Base-by-base conservation (phyloP, 2,797 vertebrate species). In the Sebastes iracundus region DNA sequence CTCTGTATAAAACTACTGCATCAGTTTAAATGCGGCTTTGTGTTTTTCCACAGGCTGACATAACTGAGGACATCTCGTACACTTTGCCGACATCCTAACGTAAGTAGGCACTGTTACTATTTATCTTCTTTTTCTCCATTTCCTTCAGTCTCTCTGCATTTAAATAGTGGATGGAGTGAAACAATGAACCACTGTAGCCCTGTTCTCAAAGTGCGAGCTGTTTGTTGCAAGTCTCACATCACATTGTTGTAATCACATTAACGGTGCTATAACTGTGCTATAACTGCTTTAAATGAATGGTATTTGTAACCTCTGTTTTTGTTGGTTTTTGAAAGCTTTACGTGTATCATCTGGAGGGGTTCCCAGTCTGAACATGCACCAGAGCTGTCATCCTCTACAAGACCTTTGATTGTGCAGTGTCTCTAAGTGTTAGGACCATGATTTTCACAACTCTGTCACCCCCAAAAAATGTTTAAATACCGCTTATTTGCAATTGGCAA, bases 21-120 rank as follows among this genome's bases (percentile, higher is more conserved):
- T 66, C 1, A 35, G 25, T 69, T 53, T 22, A 13, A 59, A 70
- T 27, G 1, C 22, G 2, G 56, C 27, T 79, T 22, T 76, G 33
- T 81, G 33, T 81, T 62, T 73, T 62, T 69, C 53, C 6, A 25
- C 52, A 88, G 84, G 79, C 28, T 72, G 72, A 77, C 42, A 16
- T 10, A 67, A 35, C 73, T 56, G 72, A 80, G 33, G 75, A 81
- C 69, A 55, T 62, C 80, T 28, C 18, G 5, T 14, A 60, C 55
- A 23, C 65, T 30, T 72, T 38, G 5, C 63, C 7, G 20, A 72
- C 80, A 78, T 59, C 72, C 25, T 22, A 49, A 68, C 8, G 84
- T 87, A 82, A 87, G 90, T 84, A 67, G 6, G 4, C 28, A 49
- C 49, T 30, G 2, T 67, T 11, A 7, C 20, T 46, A 23, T 32